phyloP scores from a whole-genome alignment of 2,797 vertebrate species.

The Trachurus trachurus region DNA sequence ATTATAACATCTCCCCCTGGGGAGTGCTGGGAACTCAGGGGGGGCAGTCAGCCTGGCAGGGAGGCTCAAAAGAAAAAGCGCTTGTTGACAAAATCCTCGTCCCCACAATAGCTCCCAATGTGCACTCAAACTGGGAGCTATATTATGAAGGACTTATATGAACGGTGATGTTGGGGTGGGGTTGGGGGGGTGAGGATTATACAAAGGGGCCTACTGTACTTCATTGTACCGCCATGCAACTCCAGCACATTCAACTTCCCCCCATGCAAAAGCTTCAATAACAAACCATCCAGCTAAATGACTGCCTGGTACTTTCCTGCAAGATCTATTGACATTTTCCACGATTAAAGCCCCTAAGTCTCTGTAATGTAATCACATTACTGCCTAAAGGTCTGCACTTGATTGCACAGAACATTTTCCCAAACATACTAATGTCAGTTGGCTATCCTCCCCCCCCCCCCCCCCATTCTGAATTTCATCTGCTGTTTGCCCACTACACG shows the following conservation, averaged over 20 bases:
- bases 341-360: conserved; percentile 34
- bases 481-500: background rate
- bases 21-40: conserved; percentile 73
- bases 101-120: conserved; percentile 63
- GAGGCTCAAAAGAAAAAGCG: conserved; percentile 61
- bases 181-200: conserved; percentile 8
- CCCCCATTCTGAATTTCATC: conserved; percentile 8
- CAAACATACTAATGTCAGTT: conserved; percentile 52
- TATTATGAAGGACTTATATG: conserved; percentile 43
- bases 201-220: conserved; percentile 52
- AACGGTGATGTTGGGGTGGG: conserved; percentile 26
- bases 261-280: conserved; percentile 23
- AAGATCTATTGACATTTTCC: conserved; percentile 55
- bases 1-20: conserved; percentile 72
- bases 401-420: conserved; percentile 48
- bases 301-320: conserved; percentile 24
- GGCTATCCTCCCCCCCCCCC: conserved; percentile 12
- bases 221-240: conserved; percentile 21
- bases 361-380: conserved; percentile 55
- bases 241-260: conserved; percentile 19
- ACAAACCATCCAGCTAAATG: conserved; percentile 31
- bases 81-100: conserved; percentile 62
- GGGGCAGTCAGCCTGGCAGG: conserved; percentile 64
- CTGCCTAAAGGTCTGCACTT: conserved; percentile 30
- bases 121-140: conserved; percentile 46